These are phyloP conservation scores for Epistrophe grossulariae DNA, from an alignment of 2,888 invertebrate genomes.

Conservation along the genomic window DNA sequence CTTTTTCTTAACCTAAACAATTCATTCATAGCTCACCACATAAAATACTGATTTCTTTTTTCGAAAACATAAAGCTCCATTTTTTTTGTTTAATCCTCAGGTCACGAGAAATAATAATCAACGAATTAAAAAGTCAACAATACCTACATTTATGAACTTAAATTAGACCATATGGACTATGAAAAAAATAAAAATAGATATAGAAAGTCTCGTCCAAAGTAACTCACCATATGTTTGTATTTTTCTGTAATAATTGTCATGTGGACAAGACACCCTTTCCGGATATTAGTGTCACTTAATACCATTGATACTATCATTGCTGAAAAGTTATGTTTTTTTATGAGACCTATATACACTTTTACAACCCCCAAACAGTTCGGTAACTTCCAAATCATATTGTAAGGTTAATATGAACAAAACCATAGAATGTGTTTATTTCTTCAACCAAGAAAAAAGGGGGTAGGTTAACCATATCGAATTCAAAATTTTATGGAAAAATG, in stretches of 20 bases:
- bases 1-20: too few species aligned
- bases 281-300: slow-evolving; percentile 33
- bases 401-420: background rate
- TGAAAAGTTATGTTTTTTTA: slow-evolving; percentile 25
- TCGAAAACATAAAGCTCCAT: background rate
- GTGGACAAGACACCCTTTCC: slow-evolving; percentile 4
- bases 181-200: background rate
- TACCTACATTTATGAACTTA: background rate
- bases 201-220: slow-evolving; percentile 5
- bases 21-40: too few species aligned
- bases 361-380: background rate
- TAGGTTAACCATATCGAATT: slow-evolving; percentile 16
- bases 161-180: slow-evolving; percentile 23
- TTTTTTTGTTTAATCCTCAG: background rate
- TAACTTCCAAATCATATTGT: background rate
- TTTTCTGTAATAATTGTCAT: slow-evolving; percentile 5
- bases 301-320: slow-evolving; percentile 14
- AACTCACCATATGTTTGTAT: slow-evolving; percentile 33
- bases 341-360: background rate
- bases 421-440: background rate
- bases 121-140: slow-evolving; percentile 9
- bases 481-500: background rate
- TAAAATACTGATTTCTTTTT: background rate
- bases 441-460: background rate
- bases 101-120: slow-evolving; percentile 26